Base-by-base conservation (phyloP, 2,888 invertebrate species). In the Kryphioiulus occultus region DNA sequence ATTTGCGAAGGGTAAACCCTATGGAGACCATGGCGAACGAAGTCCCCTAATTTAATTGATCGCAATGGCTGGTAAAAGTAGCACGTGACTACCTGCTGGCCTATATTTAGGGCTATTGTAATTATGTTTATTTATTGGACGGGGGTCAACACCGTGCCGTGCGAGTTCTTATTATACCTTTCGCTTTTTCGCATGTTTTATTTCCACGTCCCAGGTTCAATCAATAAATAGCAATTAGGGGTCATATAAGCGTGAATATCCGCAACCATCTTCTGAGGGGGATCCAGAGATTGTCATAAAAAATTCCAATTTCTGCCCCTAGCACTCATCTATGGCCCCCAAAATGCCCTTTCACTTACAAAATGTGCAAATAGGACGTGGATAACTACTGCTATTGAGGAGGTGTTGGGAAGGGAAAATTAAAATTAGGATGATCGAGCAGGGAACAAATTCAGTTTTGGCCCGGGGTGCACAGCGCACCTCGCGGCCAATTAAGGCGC, bases 201-300 rank as follows among this genome's bases (percentile, higher is more conserved):
- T 68, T 26, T 68, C 68, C 68, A 68, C 68, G 68, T 9, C 68
- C 68, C 26, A 26, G 68, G 68, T 68, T 68, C 68, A 68, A 68
- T 68, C 68, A 68, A 68, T 68, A 68, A 68, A 68, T 68, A 26
- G 68, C 68, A 68, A 68, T 68, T 68, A 26, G 68, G 68, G 68
- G 68, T 26, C 68, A 68, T 68, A 68, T 68, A 68, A 68, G 26
- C 26, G n/a, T 26, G 68, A 68, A 26, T 68, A 68, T 68, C 68
- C 59, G 59, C 59, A 59, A 22, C n/a, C n/a, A 59, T 59, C 59
- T 59, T 59, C 22, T 3, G 39, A 39, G 17, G 26, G 68, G 59
- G 59, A 39, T 39, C 3, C 39, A 39, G 4, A 10, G 7, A 68
- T 68, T 59, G 59, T 59, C 19, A 68, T 68, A 68, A 26, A 68